These are phyloP conservation scores for Drosophila anceps DNA, from an alignment of 2,888 invertebrate genomes.

Conservation along the genomic window DNA sequence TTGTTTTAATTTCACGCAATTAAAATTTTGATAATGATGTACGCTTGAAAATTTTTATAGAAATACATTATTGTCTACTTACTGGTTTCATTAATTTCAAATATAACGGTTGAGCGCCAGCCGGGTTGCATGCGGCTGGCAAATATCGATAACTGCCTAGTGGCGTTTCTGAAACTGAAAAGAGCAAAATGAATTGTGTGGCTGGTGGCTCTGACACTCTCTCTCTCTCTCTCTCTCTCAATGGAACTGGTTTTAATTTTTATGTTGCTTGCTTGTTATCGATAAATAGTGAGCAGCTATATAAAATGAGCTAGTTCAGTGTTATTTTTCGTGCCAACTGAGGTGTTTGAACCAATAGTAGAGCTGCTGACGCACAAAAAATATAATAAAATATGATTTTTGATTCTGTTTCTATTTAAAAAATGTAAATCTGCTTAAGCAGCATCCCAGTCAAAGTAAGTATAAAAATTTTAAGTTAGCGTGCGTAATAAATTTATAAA, in stretches of 20 bases:
- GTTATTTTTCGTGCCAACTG: not conserved
- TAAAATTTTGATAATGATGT: not conserved
- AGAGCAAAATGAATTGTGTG: not conserved
- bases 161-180: not conserved
- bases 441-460: slow-evolving; percentile 30
- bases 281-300: not conserved
- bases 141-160: slow-evolving; percentile 2
- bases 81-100: not conserved
- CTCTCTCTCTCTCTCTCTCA: not conserved
- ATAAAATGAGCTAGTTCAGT: slow-evolving; percentile 23
- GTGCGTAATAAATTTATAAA: not conserved
- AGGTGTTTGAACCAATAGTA: slow-evolving; percentile 24
- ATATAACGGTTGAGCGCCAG: not conserved
- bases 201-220: too few species aligned
- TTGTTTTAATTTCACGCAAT: not conserved
- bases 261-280: not conserved
- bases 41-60: not conserved
- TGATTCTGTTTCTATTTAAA: not conserved
- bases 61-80: not conserved
- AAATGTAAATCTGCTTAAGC: slow-evolving; percentile 9
- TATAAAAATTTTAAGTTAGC: not conserved
- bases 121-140: not conserved
- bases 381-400: slow-evolving; percentile 33
- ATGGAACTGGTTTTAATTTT: not conserved
- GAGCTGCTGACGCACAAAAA: slow-evolving; percentile 52